Conservation (phyloP, 2,888 invertebrate species). For the Ceramica pisi region DNA sequence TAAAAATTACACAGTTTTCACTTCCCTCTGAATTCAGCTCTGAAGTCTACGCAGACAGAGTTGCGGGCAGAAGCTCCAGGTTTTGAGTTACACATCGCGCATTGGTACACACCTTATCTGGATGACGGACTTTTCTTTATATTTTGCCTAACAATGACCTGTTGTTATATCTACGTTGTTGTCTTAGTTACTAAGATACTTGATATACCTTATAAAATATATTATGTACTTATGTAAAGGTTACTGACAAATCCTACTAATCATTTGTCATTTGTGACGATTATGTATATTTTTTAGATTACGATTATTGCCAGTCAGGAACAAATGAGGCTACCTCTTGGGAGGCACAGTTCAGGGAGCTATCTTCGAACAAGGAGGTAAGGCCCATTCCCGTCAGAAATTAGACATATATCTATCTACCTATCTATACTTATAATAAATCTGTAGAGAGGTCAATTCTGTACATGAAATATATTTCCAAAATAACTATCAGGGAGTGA, state of each 20-base stretch:
- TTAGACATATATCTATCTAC: too few species aligned
- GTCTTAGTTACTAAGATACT: neutral
- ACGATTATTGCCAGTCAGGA: slow-evolving; percentile 1
- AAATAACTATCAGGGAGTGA: too few species aligned
- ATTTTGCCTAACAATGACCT: neutral
- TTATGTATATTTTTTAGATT: neutral
- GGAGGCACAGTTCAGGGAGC: too few species aligned
- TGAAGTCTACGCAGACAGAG: too few species aligned
- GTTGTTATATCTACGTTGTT: neutral
- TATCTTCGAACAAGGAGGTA: too few species aligned
- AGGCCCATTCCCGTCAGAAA: too few species aligned
- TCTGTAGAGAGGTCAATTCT: too few species aligned
- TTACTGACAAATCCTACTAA: neutral
- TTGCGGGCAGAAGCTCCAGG: too few species aligned
- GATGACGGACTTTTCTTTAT: neutral
- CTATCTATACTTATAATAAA: too few species aligned
- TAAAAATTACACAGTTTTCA: too few species aligned
- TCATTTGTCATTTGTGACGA: neutral
- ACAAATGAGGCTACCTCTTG: neutral
- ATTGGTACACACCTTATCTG: neutral
- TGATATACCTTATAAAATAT: neutral
- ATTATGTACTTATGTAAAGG: neutral
- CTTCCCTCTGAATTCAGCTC: too few species aligned
- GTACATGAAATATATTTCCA: too few species aligned
- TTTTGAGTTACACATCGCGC: neutral